Percentiles rank a stretch among this genome's conserved stretches.
These are phyloP conservation scores for Polylopha cassiicola DNA, from an alignment of 2,888 invertebrate species.

Conservation along the genomic window DNA sequence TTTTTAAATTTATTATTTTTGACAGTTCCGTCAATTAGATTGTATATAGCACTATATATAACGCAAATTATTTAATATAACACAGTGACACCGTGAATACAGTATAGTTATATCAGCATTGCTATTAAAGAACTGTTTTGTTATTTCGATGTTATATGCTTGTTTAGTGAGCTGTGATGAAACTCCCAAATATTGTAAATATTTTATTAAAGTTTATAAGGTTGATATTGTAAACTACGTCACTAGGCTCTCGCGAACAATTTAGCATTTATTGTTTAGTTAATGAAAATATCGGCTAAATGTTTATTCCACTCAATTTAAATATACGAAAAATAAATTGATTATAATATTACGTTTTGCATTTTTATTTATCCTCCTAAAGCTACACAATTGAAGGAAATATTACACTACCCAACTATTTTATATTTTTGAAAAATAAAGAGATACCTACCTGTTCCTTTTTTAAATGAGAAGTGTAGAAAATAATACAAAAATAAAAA, in stretches of 20 bases:
- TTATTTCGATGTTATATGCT: slow-evolving; percentile 71
- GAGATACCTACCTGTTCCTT: no score
- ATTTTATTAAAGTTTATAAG: slow-evolving; percentile 71
- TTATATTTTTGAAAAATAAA: no score
- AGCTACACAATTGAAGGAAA: slow-evolving; percentile 11
- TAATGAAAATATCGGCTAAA: slow-evolving; percentile 69
- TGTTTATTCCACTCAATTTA: slow-evolving; percentile 75
- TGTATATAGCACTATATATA: no score
- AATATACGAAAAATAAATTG: slow-evolving; percentile 71
- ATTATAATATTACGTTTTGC: slow-evolving; percentile 59
- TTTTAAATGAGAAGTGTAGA: no score
- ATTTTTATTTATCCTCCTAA: slow-evolving; percentile 37
- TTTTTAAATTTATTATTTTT: no score
- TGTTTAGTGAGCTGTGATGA: slow-evolving; percentile 77
- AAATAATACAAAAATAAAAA: no score
- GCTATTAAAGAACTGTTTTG: slow-evolving; percentile 59
- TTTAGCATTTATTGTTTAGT: slow-evolving; percentile 67
- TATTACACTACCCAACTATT: no score
- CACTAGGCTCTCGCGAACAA: slow-evolving; percentile 71
- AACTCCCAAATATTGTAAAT: slow-evolving; percentile 75
- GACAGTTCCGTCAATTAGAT: no score
- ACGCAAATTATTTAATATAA: no score
- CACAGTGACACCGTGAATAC: slow-evolving; percentile 8
- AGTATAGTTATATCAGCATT: slow-evolving; percentile 23
- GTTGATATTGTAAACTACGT: slow-evolving; percentile 60